Evolutionary conservation across 2,888 invertebrate genomes (phyloP).

Genomic region (Melinaea menophilus): DNA sequence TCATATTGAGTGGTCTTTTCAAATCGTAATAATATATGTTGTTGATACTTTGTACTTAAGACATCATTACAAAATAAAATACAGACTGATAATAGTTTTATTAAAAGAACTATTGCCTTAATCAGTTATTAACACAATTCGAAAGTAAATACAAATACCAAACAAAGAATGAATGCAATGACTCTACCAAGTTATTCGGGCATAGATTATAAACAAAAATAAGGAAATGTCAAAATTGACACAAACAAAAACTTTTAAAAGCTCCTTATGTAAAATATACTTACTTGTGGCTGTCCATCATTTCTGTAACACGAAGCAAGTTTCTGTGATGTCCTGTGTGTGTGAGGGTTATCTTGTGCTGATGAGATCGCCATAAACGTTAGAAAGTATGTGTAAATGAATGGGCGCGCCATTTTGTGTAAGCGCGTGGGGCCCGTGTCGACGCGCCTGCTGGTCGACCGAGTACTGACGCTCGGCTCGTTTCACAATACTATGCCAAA

Average conservation of each 20-base stretch:
- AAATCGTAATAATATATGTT: too few species aligned
- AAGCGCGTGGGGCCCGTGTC: slow-evolving; percentile 55
- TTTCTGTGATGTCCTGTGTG: slow-evolving; percentile 60
- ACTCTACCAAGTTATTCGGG: not conserved
- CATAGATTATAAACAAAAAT: slow-evolving; percentile 36
- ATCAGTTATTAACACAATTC: not conserved
- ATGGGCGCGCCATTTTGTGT: slow-evolving; percentile 63
- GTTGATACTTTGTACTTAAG: not conserved
- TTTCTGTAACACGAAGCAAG: slow-evolving; percentile 64
- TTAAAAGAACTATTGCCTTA: too few species aligned
- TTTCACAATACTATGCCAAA: slow-evolving; percentile 69
- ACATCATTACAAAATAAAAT: slow-evolving; percentile 8
- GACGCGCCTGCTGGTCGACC: slow-evolving; percentile 59
- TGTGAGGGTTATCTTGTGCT: slow-evolving; percentile 60
- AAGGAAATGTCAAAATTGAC: slow-evolving; percentile 44
- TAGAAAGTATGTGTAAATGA: slow-evolving; percentile 50
- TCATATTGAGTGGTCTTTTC: too few species aligned
- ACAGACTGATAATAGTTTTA: slow-evolving; percentile 10
- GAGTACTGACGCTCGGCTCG: slow-evolving; percentile 60
- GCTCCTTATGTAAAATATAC: slow-evolving; percentile 41
- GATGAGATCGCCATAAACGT: slow-evolving; percentile 45
- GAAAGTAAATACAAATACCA: not conserved
- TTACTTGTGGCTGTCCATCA: slow-evolving; percentile 66
- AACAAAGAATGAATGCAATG: not conserved
- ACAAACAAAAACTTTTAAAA: slow-evolving; percentile 44